Evolutionary conservation across 2,888 invertebrate genomes (phyloP).

Genomic region (Lithophane semibrunnea): DNA sequence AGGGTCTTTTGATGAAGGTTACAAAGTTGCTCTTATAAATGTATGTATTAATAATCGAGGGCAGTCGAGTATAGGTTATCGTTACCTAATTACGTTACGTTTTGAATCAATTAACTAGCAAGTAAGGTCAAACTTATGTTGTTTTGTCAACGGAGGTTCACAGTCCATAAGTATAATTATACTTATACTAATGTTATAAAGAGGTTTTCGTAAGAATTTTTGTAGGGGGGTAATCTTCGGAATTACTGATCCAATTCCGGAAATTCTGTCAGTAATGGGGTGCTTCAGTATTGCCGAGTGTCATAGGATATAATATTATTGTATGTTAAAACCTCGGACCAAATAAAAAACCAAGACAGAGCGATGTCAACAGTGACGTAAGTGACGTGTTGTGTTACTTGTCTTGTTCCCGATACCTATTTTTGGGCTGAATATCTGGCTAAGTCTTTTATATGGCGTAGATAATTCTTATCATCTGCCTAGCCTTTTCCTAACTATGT

Average conservation of each 20-base stretch:
- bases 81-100: conserved; percentile 24
- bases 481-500: no score
- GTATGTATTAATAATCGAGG: conserved; percentile 26
- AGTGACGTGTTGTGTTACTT: no score
- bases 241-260: neutral
- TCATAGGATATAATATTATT: neutral
- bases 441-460: neutral
- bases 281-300: neutral
- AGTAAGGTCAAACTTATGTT: conserved; percentile 13
- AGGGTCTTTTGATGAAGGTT: conserved; percentile 42
- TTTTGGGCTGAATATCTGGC: neutral
- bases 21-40: neutral
- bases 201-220: neutral
- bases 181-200: neutral
- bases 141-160: conserved; percentile 8
- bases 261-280: neutral
- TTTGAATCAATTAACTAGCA: conserved; percentile 41
- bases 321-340: no score
- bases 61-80: conserved; percentile 26
- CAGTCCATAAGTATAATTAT: no score
- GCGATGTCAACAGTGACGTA: no score
- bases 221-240: neutral
- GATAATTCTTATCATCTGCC: neutral
- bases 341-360: no score
- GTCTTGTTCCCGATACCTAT: neutral